Conservation (phyloP, 1,140 invertebrate species). For the Drosophila fuyamai region DNA sequence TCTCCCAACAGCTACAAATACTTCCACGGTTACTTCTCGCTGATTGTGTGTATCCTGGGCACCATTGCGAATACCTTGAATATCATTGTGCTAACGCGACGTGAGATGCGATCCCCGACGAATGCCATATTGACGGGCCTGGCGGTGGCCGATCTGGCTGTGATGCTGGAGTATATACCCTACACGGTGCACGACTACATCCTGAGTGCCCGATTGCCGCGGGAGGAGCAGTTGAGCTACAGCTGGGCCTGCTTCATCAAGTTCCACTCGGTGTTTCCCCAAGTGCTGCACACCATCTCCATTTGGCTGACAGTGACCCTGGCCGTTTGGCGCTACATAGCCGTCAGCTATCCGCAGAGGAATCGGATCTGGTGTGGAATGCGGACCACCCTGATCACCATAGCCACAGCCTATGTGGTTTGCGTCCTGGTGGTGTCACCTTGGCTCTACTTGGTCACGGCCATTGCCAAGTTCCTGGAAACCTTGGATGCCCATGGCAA, state of each 20-base stretch:
- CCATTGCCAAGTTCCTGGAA: constrained; percentile 85
- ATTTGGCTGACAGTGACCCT: constrained; percentile 96
- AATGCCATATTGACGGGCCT: constrained; percentile 95
- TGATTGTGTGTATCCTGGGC: constrained; percentile 94
- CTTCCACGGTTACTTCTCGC: constrained; percentile 80
- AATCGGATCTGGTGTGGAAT: constrained; percentile 92
- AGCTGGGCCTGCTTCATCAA: constrained; percentile 92
- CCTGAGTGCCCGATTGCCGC: constrained; percentile 71
- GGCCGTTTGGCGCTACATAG: constrained; percentile 97
- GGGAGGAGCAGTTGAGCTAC: constrained; percentile 87
- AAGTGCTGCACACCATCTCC: constrained; percentile 96
- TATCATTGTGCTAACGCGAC: constrained; percentile 95
- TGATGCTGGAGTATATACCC: constrained; percentile 97
- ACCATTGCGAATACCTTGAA: constrained; percentile 96
- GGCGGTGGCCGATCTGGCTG: constrained; percentile 95
- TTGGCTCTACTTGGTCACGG: constrained; percentile 91
- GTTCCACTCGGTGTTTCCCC: constrained; percentile 93
- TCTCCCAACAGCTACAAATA: constrained; percentile 66
- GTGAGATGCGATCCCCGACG: constrained; percentile 94
- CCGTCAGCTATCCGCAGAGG: constrained; percentile 91
- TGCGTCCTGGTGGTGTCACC: constrained; percentile 93
- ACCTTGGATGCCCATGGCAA: constrained; percentile 85
- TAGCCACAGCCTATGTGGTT: constrained; percentile 91
- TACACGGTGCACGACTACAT: constrained; percentile 93
- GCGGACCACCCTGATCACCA: constrained; percentile 89